phyloP scores from a whole-genome alignment of 2,113 vertebrate genomes.

The Psettodes erumei region DNA sequence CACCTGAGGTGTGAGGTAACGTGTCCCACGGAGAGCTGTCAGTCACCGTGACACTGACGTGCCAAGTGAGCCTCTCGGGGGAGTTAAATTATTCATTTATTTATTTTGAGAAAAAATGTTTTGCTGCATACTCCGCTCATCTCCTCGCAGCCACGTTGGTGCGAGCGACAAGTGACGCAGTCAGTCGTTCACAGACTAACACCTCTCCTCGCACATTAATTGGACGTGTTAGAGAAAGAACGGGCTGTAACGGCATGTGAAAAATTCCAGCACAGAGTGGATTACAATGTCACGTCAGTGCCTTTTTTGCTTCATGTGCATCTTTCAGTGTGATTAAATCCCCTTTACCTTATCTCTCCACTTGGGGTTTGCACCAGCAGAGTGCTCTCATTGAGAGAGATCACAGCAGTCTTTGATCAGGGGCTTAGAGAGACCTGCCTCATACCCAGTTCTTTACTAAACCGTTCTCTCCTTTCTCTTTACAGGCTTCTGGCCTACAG shows the following conservation, averaged over 20 bases:
- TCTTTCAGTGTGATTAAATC: conserved; percentile 59
- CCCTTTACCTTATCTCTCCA: conserved; percentile 21
- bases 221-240: conserved; percentile 27
- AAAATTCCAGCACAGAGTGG: conserved; percentile 16
- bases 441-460: conserved; percentile 12
- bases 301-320: conserved; percentile 24
- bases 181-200: conserved; percentile 35
- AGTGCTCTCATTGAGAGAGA: conserved; percentile 44
- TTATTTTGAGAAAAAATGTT: neutral
- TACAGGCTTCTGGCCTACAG: conserved; percentile 24
- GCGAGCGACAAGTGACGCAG: conserved; percentile 7
- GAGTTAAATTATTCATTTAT: neutral
- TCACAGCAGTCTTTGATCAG: conserved; percentile 65
- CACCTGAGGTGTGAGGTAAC: conserved; percentile 29
- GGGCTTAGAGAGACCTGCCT: conserved; percentile 40
- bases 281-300: conserved; percentile 31
- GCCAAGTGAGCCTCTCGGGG: neutral
- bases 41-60: conserved; percentile 36
- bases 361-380: conserved; percentile 22
- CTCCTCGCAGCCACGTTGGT: neutral
- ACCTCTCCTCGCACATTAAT: conserved; percentile 35
- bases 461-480: conserved; percentile 18
- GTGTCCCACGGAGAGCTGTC: conserved; percentile 46
- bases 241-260: neutral
- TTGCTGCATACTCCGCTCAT: neutral